Percentiles rank a stretch among this genome's conserved stretches.
Evolutionary conservation across 64 coral and sea anemone genomes (phyloP).

Genomic region (Porites australiensis): DNA sequence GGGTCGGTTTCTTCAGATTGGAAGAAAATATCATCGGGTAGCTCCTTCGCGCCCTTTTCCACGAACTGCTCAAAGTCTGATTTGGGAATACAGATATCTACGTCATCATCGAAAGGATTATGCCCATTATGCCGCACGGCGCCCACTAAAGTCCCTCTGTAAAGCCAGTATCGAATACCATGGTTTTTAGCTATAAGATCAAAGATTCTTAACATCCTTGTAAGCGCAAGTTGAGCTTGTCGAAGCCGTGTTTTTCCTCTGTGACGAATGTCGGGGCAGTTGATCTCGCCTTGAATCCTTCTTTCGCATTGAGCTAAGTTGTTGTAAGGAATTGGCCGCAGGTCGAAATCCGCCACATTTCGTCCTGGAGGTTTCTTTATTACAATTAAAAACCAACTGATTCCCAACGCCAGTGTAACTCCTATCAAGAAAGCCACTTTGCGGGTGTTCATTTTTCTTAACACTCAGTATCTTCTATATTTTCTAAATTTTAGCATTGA

Average conservation of each 20-base stretch:
- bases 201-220: constrained; percentile 52
- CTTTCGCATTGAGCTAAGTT: neutral
- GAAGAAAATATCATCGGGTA: constrained; percentile 55
- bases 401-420: no score
- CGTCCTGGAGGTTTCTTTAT: no score
- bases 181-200: constrained; percentile 50
- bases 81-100: constrained; percentile 32
- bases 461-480: no score
- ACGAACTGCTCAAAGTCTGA: constrained; percentile 45
- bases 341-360: no score
- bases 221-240: constrained; percentile 49
- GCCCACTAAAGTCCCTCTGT: constrained; percentile 41
- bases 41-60: constrained; percentile 2
- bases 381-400: no score
- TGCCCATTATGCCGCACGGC: constrained; percentile 50
- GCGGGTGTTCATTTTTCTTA: no score
- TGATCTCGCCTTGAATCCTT: neutral
- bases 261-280: constrained; percentile 61
- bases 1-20: constrained; percentile 28
- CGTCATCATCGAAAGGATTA: constrained; percentile 58
- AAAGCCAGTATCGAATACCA: constrained; percentile 48
- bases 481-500: no score
- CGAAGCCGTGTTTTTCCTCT: constrained; percentile 18
- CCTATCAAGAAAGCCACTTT: no score
- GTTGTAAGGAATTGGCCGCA: neutral